A percentile compares a stretch with the other conserved stretches of the same genome.
Evolutionary conservation across 2,888 invertebrate species (phyloP).

Genomic region (Cremastinae sp.): DNA sequence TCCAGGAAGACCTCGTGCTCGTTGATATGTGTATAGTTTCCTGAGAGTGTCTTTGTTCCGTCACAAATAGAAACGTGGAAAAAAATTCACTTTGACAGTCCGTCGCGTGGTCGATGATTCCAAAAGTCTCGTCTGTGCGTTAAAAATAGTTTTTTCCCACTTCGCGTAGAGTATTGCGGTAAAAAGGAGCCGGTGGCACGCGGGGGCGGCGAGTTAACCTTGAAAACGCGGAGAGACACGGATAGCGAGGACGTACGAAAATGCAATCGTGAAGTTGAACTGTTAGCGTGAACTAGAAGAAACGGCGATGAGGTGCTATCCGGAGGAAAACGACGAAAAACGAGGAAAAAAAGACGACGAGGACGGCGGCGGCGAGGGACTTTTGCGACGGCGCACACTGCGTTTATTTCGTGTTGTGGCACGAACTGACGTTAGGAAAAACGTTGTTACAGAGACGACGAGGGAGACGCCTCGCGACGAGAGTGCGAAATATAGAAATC

Average conservation of each 20-base stretch:
- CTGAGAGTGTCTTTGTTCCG: not conserved
- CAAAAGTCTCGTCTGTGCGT: constrained; percentile 5
- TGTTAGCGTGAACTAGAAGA: constrained; percentile 28
- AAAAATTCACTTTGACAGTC: constrained; percentile 9
- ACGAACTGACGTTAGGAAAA: constrained; percentile 36
- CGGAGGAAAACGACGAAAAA: constrained; percentile 29
- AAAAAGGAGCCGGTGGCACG: constrained; percentile 59
- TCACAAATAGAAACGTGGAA: not conserved
- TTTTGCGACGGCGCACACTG: constrained; percentile 55
- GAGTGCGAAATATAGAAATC: constrained; percentile 74
- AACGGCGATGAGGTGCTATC: constrained; percentile 16
- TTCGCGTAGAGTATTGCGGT: not conserved
- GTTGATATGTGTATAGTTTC: not conserved
- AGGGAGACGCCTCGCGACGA: constrained; percentile 72
- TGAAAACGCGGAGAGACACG: constrained; percentile 72
- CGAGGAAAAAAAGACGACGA: not conserved
- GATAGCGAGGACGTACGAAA: constrained; percentile 76
- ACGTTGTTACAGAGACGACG: constrained; percentile 43
- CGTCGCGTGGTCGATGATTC: not conserved
- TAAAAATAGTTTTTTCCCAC: not conserved
- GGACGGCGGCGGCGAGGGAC: constrained; percentile 7
- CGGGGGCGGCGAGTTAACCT: constrained; percentile 76
- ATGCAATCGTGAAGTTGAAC: constrained; percentile 76
- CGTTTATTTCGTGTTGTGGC: constrained; percentile 5
- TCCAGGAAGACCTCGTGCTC: constrained; percentile 30